Percentiles rank a stretch among this genome's conserved stretches.
Evolutionary conservation across 2,797 vertebrate genomes (phyloP).

Genomic region (Sebastes kiyomatsui): DNA sequence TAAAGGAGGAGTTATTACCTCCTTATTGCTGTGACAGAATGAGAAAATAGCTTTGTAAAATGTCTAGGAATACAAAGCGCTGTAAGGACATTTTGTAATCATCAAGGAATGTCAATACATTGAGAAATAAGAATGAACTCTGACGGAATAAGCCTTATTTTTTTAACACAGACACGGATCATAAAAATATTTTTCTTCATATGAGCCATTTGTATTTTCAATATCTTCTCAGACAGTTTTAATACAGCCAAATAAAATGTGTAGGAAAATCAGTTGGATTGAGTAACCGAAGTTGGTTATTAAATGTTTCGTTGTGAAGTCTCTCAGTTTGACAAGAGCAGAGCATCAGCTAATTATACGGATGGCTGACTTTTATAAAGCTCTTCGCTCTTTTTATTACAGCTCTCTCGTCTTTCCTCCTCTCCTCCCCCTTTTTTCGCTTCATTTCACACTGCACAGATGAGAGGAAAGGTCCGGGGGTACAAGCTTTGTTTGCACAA

Average conservation of each 20-base stretch:
- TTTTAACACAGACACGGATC: background rate
- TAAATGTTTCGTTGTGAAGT: conserved; percentile 41
- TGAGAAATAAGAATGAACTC: background rate
- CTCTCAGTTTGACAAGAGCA: conserved; percentile 42
- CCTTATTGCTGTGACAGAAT: background rate
- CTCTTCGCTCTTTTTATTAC: conserved; percentile 16
- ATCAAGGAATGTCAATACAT: conserved; percentile 16
- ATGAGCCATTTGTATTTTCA: conserved; percentile 7
- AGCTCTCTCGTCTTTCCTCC: background rate
- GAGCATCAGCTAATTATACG: conserved; percentile 58
- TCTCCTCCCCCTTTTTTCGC: background rate
- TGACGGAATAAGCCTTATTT: background rate
- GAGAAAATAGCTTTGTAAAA: conserved; percentile 2
- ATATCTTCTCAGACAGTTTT: background rate
- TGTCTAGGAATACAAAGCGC: background rate
- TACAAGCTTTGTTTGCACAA: conserved; percentile 33
- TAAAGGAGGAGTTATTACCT: background rate
- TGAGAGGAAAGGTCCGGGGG: conserved; percentile 14
- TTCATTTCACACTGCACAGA: conserved; percentile 11
- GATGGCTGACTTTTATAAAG: conserved; percentile 53
- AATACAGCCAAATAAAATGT: conserved; percentile 11
- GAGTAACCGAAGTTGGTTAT: conserved; percentile 40
- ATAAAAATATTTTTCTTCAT: background rate
- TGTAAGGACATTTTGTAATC: conserved; percentile 4
- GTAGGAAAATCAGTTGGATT: conserved; percentile 21